Conservation (phyloP, 2,113 vertebrate genomes). For the Scopus umbretta region DNA sequence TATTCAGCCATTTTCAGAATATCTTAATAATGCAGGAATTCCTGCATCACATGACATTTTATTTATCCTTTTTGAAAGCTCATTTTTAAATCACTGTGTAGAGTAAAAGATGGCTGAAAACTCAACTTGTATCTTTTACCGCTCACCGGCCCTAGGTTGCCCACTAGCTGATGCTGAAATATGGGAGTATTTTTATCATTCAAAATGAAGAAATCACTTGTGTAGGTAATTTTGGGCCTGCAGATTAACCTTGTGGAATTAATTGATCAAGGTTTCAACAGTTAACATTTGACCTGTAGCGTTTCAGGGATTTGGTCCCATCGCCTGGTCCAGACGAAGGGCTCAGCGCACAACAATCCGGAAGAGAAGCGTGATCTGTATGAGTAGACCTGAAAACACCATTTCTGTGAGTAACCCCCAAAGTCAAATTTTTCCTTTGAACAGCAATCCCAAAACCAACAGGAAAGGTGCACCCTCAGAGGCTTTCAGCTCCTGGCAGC, state of each 20-base stretch:
- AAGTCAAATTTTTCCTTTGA: background rate
- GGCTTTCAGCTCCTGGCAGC: background rate
- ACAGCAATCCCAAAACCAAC: no score
- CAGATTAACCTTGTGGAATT: background rate
- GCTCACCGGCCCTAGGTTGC: background rate
- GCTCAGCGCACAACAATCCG: rapidly evolving
- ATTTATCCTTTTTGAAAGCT: background rate
- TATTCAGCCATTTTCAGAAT: background rate
- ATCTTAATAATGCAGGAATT: background rate
- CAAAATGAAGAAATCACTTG: background rate
- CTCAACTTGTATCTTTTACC: background rate
- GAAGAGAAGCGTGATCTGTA: no score
- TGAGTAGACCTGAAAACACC: background rate
- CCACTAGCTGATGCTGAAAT: background rate
- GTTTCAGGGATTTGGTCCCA: background rate
- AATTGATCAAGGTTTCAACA: background rate
- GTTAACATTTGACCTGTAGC: background rate
- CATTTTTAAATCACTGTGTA: background rate
- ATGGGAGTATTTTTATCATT: background rate
- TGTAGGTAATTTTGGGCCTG: background rate
- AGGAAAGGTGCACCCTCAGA: background rate
- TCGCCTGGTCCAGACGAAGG: background rate
- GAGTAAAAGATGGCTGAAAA: background rate
- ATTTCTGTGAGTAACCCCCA: background rate
- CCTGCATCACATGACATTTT: background rate